A percentile compares a stretch with the other conserved stretches of the same genome.
Evolutionary conservation across 2,888 invertebrate species (phyloP).

Genomic region (Acrocyrtus sp.): DNA sequence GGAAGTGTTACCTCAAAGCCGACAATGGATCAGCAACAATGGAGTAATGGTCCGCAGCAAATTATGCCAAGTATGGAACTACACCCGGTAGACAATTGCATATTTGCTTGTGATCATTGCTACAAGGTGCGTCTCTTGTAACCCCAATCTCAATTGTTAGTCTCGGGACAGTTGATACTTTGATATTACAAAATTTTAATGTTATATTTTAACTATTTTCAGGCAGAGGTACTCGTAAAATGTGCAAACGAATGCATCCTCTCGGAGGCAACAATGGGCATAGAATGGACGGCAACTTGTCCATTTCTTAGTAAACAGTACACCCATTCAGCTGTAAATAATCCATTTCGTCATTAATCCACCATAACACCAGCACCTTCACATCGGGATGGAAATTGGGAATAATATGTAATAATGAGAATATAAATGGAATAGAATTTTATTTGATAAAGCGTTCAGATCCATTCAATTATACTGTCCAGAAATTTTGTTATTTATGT

Average conservation of each 20-base stretch:
- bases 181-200: not conserved
- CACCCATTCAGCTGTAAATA: not conserved
- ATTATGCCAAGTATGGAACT: slow-evolving; percentile 45
- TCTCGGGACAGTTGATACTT: not conserved
- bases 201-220: slow-evolving; percentile 18
- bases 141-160: not conserved
- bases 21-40: slow-evolving; percentile 16
- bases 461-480: too few species aligned
- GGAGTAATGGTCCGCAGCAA: slow-evolving; percentile 1
- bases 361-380: too few species aligned
- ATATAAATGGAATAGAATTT: too few species aligned
- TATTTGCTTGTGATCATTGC: slow-evolving; percentile 64
- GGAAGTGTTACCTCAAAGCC: slow-evolving; percentile 23
- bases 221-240: slow-evolving; percentile 63
- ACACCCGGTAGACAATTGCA: slow-evolving; percentile 63
- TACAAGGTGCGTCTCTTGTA: slow-evolving; percentile 59
- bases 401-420: too few species aligned
- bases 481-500: too few species aligned
- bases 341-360: slow-evolving; percentile 33
- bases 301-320: slow-evolving; percentile 44
- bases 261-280: slow-evolving; percentile 59
- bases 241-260: slow-evolving; percentile 64
- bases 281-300: slow-evolving; percentile 62
- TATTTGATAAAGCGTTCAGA: too few species aligned
- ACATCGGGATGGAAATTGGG: too few species aligned